phyloP scores from a whole-genome alignment of 1,140 invertebrate species.

The Diploscapter pachys region DNA sequence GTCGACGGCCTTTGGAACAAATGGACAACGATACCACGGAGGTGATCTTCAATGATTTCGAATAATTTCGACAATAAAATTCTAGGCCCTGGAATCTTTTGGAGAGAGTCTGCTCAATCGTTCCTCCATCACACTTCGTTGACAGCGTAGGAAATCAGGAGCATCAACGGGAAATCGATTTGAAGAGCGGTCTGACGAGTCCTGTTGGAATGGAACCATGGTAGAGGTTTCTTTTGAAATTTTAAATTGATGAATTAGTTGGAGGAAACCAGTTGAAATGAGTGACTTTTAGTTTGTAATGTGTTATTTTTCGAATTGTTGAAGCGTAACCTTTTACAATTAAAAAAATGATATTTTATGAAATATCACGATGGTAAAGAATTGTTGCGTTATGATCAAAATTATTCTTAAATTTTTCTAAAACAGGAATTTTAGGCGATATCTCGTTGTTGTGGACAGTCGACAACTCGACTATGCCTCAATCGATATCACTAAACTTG shows the following conservation, averaged over 20 bases:
- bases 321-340: too few relatives aligned
- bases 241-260: neutral
- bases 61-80: neutral
- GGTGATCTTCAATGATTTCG: slow-evolving; percentile 11
- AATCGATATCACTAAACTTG: slow-evolving; percentile 37
- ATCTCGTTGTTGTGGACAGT: slow-evolving; percentile 36
- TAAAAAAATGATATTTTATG: too few relatives aligned
- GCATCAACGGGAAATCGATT: slow-evolving; percentile 26
- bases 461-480: slow-evolving; percentile 25
- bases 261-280: neutral
- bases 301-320: too few relatives aligned
- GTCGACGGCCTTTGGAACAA: slow-evolving; percentile 40
- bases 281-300: neutral
- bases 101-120: slow-evolving; percentile 38
- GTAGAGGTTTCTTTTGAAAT: slow-evolving; percentile 2
- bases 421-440: slow-evolving; percentile 28
- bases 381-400: neutral
- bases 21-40: slow-evolving; percentile 32
- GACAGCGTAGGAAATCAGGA: slow-evolving; percentile 20
- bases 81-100: slow-evolving; percentile 36
- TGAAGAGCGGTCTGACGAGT: neutral
- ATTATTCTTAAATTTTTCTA: neutral
- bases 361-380: too few relatives aligned
- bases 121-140: slow-evolving; percentile 31
- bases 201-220: slow-evolving; percentile 16